Conservation (phyloP, 2,797 vertebrate species). For the Lepilemur ruficaudatus region DNA sequence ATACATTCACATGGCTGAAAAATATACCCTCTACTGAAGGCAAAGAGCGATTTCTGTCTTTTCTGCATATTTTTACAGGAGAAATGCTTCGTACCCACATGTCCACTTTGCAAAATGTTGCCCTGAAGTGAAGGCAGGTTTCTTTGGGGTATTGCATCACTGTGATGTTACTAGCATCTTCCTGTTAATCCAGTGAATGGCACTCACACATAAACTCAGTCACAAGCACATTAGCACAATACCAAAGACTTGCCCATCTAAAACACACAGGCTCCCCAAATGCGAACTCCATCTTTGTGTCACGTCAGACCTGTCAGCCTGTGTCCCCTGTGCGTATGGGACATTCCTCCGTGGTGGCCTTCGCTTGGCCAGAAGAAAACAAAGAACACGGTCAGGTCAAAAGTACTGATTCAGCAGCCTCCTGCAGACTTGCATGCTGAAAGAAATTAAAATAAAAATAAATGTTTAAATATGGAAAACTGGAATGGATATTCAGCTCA, state of each 20-base stretch:
- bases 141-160: rapidly evolving
- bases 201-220: too few relatives aligned
- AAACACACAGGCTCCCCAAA: rapidly evolving
- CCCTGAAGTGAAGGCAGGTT: not conserved
- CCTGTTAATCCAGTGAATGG: not conserved
- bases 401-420: not conserved
- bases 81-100: not conserved
- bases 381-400: rapidly evolving
- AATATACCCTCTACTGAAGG: not conserved
- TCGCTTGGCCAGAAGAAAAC: rapidly evolving
- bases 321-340: rapidly evolving
- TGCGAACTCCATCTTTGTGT: rapidly evolving
- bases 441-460: not conserved
- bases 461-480: rapidly evolving
- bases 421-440: rapidly evolving
- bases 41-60: not conserved
- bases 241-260: rapidly evolving
- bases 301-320: rapidly evolving
- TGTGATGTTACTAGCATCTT: rapidly evolving
- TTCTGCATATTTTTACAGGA: not conserved
- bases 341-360: rapidly evolving
- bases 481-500: not conserved
- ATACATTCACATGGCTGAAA: not conserved
- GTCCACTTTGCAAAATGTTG: rapidly evolving
- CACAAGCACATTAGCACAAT: rapidly evolving